Conservation (phyloP, 1,140 invertebrate genomes). For the Lordiphosa collinella region DNA sequence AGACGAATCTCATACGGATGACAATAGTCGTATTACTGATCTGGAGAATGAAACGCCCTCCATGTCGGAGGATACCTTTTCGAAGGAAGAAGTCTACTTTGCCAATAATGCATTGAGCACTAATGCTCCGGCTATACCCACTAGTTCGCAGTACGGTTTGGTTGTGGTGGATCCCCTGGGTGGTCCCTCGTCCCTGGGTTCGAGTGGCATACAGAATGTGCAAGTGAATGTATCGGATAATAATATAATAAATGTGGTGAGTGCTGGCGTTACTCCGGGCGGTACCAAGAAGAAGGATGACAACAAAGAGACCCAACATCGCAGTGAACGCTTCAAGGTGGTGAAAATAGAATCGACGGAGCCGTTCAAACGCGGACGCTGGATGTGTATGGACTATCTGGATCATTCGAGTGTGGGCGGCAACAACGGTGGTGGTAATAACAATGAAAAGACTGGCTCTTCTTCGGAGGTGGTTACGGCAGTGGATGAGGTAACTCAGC, state of each 20-base stretch:
- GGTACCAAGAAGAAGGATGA: slow-evolving; percentile 83
- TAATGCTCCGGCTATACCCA: slow-evolving; percentile 90
- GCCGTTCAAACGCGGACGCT: slow-evolving; percentile 94
- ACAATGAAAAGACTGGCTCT: slow-evolving; percentile 73
- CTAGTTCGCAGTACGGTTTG: slow-evolving; percentile 90
- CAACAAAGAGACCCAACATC: slow-evolving; percentile 87
- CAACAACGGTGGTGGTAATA: slow-evolving; percentile 41
- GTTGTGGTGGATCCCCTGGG: slow-evolving; percentile 85
- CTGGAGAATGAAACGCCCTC: slow-evolving; percentile 91
- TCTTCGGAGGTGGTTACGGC: slow-evolving; percentile 28
- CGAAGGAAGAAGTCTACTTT: slow-evolving; percentile 90
- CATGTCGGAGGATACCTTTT: slow-evolving; percentile 91
- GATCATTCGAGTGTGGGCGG: slow-evolving; percentile 84
- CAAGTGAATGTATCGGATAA: slow-evolving; percentile 83
- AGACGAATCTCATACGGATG: slow-evolving; percentile 95
- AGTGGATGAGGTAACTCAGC: slow-evolving; percentile 11
- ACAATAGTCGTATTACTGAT: slow-evolving; percentile 90
- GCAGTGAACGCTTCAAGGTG: slow-evolving; percentile 95
- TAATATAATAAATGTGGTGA: slow-evolving; percentile 84
- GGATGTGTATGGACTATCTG: slow-evolving; percentile 97
- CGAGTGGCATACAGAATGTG: slow-evolving; percentile 80
- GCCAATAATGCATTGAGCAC: slow-evolving; percentile 87
- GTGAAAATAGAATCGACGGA: slow-evolving; percentile 97
- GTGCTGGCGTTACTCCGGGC: slow-evolving; percentile 80
- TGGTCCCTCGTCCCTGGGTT: neutral